Evolutionary conservation across 2,888 invertebrate species (phyloP), one percentile per base, ranked within the genome.

Genomic region (Agrilus biguttatus): DNA sequence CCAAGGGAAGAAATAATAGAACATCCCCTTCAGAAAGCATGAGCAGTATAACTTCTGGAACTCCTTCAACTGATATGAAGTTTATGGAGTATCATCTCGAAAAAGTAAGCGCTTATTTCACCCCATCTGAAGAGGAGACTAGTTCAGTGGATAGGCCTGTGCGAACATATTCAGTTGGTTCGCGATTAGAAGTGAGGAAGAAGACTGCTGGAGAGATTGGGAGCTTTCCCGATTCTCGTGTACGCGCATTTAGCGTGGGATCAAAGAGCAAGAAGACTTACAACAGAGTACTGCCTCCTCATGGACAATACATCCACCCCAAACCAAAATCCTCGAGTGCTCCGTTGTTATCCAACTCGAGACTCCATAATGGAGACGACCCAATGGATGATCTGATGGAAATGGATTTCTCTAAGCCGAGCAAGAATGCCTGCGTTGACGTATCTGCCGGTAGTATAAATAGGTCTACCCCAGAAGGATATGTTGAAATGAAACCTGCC

Each of bases 141-240:
- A 69, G 57, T 42, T 59, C 54, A 43, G 60, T 51, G 43, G 67
- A 65, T 51, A 70, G 73, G 52, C 84, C 84, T n/a, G 72, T 78
- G 41, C 73, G 88, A 51, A 81, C 89, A 1, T 89, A 88, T 67
- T 89, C 89, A 21, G 83, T 90, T 49, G 90, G 90, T 17, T 88
- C 87, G 42, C 75, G 82, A 51, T 82, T 84, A 3, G 81, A 83
- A 50, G 72, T 54, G 1, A 50, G 49, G 34, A 51, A 50, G 39
- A 54, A 53, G 40, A 48, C 53, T 8, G 53, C 55, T 21, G 44
- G 50, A 23, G 54, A 55, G 36, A 43, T 74, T 45, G 69, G 69
- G 8, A 76, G 73, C 58, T 65, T 40, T 66, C 68, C 47, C 67
- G 54, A 32, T 19, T 44, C 67, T 33, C 69, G 85, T 41, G 80